Evolutionary conservation across 2,888 invertebrate genomes (phyloP).

Genomic region (Caenorhabditis doughertyi): DNA sequence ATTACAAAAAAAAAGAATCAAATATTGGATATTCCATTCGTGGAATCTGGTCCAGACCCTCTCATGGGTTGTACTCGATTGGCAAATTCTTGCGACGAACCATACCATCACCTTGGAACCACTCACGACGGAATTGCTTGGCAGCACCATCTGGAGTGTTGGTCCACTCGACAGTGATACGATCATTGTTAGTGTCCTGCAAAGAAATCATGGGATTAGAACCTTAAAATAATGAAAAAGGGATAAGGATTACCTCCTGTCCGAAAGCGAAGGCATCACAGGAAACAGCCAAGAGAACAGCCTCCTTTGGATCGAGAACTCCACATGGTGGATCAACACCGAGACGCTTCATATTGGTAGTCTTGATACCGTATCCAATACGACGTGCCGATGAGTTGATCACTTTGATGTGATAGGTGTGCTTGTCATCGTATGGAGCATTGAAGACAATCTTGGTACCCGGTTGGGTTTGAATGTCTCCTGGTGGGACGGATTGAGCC

Average conservation of each 20-base stretch:
- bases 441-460: slow-evolving; percentile 78
- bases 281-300: too few species aligned
- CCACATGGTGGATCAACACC: slow-evolving; percentile 78
- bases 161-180: slow-evolving; percentile 76
- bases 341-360: slow-evolving; percentile 79
- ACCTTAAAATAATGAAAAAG: too few species aligned
- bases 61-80: slow-evolving; percentile 59
- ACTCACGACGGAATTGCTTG: slow-evolving; percentile 74
- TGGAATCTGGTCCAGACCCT: too few species aligned
- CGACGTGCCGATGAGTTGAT: slow-evolving; percentile 71
- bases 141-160: slow-evolving; percentile 73
- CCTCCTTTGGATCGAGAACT: slow-evolving; percentile 79
- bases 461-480: slow-evolving; percentile 75
- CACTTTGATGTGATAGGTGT: slow-evolving; percentile 74
- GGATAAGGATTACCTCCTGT: too few species aligned
- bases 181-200: slow-evolving; percentile 74
- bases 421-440: slow-evolving; percentile 79
- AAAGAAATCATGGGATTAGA: too few species aligned
- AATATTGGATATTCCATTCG: too few species aligned
- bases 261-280: too few species aligned
- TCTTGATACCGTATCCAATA: slow-evolving; percentile 80
- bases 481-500: slow-evolving; percentile 76
- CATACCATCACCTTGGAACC: slow-evolving; percentile 77
- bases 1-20: too few species aligned
- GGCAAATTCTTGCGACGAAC: slow-evolving; percentile 73